These are phyloP conservation scores for Agonopterix subpropinquella DNA, from an alignment of 2,888 invertebrate genomes.

Conservation along the genomic window DNA sequence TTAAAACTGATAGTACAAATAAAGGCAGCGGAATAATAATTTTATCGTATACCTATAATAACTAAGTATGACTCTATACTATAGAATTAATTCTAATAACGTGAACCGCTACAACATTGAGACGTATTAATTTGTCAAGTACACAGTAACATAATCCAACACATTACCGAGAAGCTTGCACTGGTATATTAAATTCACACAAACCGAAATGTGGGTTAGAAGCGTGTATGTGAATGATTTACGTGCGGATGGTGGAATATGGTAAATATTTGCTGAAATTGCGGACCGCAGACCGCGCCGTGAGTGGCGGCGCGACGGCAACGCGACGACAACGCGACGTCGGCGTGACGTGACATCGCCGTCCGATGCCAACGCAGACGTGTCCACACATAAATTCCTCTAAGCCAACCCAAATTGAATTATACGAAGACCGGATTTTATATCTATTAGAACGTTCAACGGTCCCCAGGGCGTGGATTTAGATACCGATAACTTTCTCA, in stretches of 20 bases:
- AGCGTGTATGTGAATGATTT: conserved; percentile 32
- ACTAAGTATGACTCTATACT: no score
- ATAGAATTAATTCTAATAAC: no score
- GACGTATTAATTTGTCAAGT: neutral
- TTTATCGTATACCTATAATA: no score
- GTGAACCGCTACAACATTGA: conserved; percentile 10
- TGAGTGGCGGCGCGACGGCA: conserved; percentile 12
- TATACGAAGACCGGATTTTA: conserved; percentile 58
- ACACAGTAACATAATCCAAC: neutral
- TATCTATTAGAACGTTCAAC: conserved; percentile 66
- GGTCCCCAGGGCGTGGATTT: conserved; percentile 61
- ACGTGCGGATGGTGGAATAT: conserved; percentile 17
- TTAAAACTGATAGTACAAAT: no score
- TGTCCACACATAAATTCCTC: conserved; percentile 47
- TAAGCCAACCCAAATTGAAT: conserved; percentile 55
- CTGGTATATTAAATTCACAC: conserved; percentile 30
- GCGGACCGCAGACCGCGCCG: conserved; percentile 21
- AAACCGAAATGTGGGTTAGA: conserved; percentile 29
- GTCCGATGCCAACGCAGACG: conserved; percentile 17
- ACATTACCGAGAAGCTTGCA: conserved; percentile 9
- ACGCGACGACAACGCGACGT: conserved; percentile 4
- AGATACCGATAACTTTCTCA: conserved; percentile 71
- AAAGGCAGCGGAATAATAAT: no score
- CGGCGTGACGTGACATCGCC: conserved; percentile 12
- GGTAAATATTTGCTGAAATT: conserved; percentile 35